Base-by-base conservation (phyloP, 2,888 invertebrate genomes). In the Lasioglossum calceatum region DNA sequence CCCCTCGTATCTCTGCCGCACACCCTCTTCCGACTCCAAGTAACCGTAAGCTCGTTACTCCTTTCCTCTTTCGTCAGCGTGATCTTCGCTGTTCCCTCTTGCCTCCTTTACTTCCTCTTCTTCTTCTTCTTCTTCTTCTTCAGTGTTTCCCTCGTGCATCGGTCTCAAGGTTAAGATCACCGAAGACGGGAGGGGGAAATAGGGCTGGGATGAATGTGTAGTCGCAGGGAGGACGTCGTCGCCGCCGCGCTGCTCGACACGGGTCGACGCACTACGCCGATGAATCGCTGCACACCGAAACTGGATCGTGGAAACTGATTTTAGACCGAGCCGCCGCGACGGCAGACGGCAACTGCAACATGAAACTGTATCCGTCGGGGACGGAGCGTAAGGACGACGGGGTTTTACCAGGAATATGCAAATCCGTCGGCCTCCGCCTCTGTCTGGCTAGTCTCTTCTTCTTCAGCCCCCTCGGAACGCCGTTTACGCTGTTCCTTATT, bases 121-220 rank as follows among this genome's bases (percentile, higher is more conserved):
- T n/a, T 50, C 44, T 19, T n/a, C 50, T 16, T 75, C 16, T 14
- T 32, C 14, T 44, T 47, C 61, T 16, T 50, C 39, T 47, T 42
- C 36, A 27, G 77, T 42, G 42, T 80, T 79, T 77, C 81, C 77
- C 75, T 77, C 39, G 44, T 54, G 44, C 39, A 32, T 27, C 80
- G 61, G 16, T 89, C 87, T 90, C 91, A 91, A 91, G 92, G 92
- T 91, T 89, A 90, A 89, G 87, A 87, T 80, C 87, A 76, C 44
- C 78, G 78, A 76, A 72, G 71, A 67, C 39, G 54, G 64, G 71
- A n/a, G 77, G 36, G 75, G 54, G 76, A 39, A n/a, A 50, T 50
- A 70, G 73, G 73, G 32, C 19, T 23, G 73, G 74, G 54, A 74
- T 50, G 76, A 64, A 84, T 76, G 42, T 79, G 70, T 73, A 74